phyloP scores from a whole-genome alignment of 1,140 invertebrate species.

The Calycopis cecrops region DNA sequence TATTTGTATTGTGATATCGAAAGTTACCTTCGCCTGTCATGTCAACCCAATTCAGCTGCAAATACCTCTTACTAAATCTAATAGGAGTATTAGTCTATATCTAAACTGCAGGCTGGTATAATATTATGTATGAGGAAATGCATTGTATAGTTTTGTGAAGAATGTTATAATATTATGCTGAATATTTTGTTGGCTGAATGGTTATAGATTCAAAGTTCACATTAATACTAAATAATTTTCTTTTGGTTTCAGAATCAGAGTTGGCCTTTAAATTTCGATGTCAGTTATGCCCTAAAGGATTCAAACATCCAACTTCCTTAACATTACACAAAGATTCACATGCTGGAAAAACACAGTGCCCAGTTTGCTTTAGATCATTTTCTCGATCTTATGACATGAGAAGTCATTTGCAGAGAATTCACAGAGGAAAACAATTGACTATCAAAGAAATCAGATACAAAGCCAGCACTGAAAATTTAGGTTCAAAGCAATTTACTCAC shows the following conservation, averaged over 20 bases:
- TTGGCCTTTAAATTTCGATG: conserved; percentile 78
- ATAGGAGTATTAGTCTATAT: no score
- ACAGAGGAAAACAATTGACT: conserved; percentile 69
- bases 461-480: conserved; percentile 49
- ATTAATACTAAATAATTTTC: no score
- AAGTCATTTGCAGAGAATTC: conserved; percentile 77
- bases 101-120: no score
- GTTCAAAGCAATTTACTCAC: conserved; percentile 56
- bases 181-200: no score
- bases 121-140: no score
- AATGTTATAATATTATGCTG: no score
- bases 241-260: conserved; percentile 60
- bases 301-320: conserved; percentile 85
- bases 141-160: no score
- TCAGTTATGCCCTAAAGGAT: conserved; percentile 83
- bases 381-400: conserved; percentile 80
- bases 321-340: conserved; percentile 85
- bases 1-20: no score
- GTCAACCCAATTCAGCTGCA: no score
- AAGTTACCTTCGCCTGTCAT: no score
- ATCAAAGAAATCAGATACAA: conserved; percentile 69
- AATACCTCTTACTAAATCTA: no score
- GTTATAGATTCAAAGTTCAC: no score
- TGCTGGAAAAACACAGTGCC: conserved; percentile 82
- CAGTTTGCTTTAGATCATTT: conserved; percentile 78